Evolutionary conservation across 2,888 invertebrate genomes (phyloP).

Genomic region (Drosophila barbarae): DNA sequence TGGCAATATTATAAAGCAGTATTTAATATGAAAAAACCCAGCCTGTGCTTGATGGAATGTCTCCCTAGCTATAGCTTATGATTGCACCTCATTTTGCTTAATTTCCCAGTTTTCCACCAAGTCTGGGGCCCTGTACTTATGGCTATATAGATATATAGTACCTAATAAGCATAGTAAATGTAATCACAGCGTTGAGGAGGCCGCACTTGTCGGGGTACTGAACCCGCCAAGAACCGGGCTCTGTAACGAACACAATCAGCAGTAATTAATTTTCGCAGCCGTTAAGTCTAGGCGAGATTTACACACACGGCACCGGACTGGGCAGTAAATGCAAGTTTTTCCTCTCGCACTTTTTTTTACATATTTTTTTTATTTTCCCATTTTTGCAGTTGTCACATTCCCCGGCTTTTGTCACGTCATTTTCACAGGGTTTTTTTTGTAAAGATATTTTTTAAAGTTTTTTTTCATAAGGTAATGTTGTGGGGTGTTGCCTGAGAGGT

Average conservation of each 20-base stretch:
- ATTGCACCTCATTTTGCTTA: not conserved
- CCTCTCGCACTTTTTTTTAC: conserved; percentile 7
- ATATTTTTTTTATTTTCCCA: conserved; percentile 8
- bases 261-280: conserved; percentile 62
- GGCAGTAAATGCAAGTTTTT: not conserved
- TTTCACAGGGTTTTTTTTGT: conserved; percentile 24
- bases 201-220: conserved; percentile 24
- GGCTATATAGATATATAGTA: not conserved
- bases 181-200: conserved; percentile 35
- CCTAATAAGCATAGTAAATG: conserved; percentile 16
- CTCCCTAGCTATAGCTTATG: not conserved
- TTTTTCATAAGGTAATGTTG: conserved; percentile 10
- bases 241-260: conserved; percentile 51
- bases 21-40: not conserved
- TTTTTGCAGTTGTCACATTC: conserved; percentile 27
- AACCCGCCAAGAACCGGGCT: conserved; percentile 16
- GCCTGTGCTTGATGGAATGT: not conserved
- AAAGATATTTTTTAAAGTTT: not conserved
- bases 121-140: conserved; percentile 1
- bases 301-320: conserved; percentile 17
- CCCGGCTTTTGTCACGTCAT: conserved; percentile 49
- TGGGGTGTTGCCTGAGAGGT: conserved; percentile 1
- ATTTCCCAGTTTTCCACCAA: not conserved
- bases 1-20: not conserved
- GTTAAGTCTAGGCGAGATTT: conserved; percentile 59